A percentile compares a stretch with the other conserved stretches of the same genome.
Conservation (phyloP, 2,113 vertebrate genomes). For the Uria lomvia region DNA sequence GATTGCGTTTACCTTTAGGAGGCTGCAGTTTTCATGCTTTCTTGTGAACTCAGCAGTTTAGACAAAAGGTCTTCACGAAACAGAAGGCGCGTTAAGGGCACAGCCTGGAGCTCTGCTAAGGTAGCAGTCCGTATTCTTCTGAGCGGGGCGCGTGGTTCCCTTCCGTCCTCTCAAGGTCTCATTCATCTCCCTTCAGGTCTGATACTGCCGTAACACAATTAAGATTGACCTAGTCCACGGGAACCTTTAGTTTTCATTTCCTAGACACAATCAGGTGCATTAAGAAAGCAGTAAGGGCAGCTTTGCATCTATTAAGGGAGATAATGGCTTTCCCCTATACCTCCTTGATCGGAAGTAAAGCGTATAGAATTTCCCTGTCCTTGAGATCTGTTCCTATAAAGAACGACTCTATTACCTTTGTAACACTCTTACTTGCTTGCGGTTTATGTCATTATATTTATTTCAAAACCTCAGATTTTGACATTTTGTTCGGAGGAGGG, state of each 20-base stretch:
- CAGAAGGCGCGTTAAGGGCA: background rate
- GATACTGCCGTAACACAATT: background rate
- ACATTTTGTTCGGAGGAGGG: constrained; percentile 11
- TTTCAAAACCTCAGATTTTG: constrained; percentile 11
- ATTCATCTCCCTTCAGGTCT: background rate
- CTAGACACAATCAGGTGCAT: background rate
- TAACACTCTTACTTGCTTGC: background rate
- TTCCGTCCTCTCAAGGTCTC: background rate
- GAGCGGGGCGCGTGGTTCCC: background rate
- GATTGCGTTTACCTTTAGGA: background rate
- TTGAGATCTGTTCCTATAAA: background rate
- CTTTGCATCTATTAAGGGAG: background rate
- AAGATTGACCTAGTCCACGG: background rate
- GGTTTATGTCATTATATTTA: background rate
- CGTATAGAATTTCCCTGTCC: background rate
- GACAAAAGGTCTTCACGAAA: background rate
- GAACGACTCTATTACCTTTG: background rate
- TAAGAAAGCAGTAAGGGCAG: background rate
- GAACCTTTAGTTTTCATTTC: constrained; percentile 5
- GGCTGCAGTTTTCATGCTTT: background rate
- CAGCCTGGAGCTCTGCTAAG: background rate
- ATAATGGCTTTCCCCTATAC: background rate
- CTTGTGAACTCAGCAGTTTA: background rate
- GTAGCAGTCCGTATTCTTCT: background rate
- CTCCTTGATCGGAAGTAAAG: background rate